Conservation (phyloP, 2,888 invertebrate species). For the Perizoma flavofasciatum region DNA sequence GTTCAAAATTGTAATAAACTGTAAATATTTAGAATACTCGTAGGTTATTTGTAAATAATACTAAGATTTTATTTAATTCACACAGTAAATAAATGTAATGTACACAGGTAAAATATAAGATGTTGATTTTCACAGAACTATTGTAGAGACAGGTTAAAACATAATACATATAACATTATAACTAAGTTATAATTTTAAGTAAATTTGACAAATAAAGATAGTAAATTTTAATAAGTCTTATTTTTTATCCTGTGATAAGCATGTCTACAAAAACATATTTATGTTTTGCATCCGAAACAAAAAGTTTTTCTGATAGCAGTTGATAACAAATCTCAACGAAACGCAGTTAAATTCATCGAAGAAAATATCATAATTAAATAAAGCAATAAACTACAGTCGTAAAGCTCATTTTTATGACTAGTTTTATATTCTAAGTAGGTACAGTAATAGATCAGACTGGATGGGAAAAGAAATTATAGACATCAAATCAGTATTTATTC, state of each 20-base stretch:
- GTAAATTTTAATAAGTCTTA: slow-evolving; percentile 51
- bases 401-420: slow-evolving; percentile 2
- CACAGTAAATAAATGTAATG: slow-evolving; percentile 32
- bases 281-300: background rate
- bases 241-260: slow-evolving; percentile 35
- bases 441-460: background rate
- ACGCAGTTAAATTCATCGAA: background rate
- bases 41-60: slow-evolving; percentile 21
- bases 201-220: slow-evolving; percentile 82
- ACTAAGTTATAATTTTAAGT: slow-evolving; percentile 50
- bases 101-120: slow-evolving; percentile 34
- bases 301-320: background rate
- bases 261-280: background rate
- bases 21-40: slow-evolving; percentile 28
- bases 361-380: background rate
- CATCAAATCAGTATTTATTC: no score
- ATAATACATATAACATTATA: slow-evolving; percentile 34
- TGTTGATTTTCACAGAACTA: slow-evolving; percentile 29
- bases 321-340: background rate
- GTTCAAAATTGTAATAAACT: slow-evolving; percentile 19
- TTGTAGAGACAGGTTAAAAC: slow-evolving; percentile 35
- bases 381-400: slow-evolving; percentile 10
- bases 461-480: background rate
- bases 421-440: no score
- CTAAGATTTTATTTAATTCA: slow-evolving; percentile 26